Base-by-base conservation (phyloP, 2,888 invertebrate species). In the Apeira syringaria region DNA sequence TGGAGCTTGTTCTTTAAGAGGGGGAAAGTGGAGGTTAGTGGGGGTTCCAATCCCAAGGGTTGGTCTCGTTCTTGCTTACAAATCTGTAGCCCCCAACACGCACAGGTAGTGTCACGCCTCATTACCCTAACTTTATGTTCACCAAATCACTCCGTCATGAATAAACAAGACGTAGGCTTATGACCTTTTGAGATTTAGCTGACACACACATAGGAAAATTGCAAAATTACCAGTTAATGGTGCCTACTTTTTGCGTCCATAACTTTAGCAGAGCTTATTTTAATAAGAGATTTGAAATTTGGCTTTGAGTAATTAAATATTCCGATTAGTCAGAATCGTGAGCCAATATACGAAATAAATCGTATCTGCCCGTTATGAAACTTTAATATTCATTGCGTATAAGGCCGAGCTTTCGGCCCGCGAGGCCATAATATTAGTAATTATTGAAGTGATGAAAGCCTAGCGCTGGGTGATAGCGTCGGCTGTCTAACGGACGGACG, bases 41-140 rank as follows among this genome's bases (percentile, higher is more conserved):
- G 60, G 56, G 53, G 50, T 59, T 59, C 58, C 53, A 53, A 67
- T 56, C 61, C 59, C 55, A 48, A 68, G 63, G 69, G 67, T 65
- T 66, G 68, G 65, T 65, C 67, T 69, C 66, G 63, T 70, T 74
- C 57, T 61, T 59, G 63, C 67, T 70, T 75, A 78, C 71, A 77
- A 78, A 76, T 77, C 69, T 73, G 58, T 70, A 64, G 72, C 64
- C 67, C 74, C 59, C 67, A 65, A 65, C 69, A 70, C 70, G 68
- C 69, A 65, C 80, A 83, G 81, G 83, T 82, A 79, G 70, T 74
- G 77, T 75, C 72, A 78, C 72, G 78, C 68, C 72, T 80, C 80
- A 82, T 82, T 84, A 81, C 78, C 68, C 63, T 61, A 64, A 72
- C 72, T 76, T 77, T 75, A 79, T 74, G 74, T 76, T 74, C 64